These are phyloP conservation scores for Scaptomyza polygonia DNA, from an alignment of 2,888 invertebrate species.

Conservation along the genomic window DNA sequence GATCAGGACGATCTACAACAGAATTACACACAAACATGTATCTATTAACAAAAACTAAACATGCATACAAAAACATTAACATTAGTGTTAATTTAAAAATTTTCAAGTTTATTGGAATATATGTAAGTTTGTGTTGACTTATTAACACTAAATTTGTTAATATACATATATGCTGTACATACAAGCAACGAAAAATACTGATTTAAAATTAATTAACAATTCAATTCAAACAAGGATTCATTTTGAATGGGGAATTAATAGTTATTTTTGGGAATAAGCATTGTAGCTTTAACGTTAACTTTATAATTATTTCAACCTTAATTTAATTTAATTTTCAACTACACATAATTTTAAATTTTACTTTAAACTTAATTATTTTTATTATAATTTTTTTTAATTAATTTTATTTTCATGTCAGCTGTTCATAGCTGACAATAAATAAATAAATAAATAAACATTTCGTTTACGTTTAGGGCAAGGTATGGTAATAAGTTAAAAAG, in stretches of 20 bases:
- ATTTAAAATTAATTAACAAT: constrained; percentile 8
- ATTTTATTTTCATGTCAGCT: too few relatives aligned
- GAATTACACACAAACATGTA: constrained; percentile 3
- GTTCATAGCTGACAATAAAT: too few relatives aligned
- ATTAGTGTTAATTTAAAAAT: constrained; percentile 47
- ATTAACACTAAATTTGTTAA: constrained; percentile 15
- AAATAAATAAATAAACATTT: too few relatives aligned
- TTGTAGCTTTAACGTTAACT: too few relatives aligned
- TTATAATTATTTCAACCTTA: too few relatives aligned
- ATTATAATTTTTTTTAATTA: too few relatives aligned
- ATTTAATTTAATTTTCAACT: too few relatives aligned
- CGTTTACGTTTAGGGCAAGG: constrained; percentile 54
- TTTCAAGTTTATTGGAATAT: constrained; percentile 21
- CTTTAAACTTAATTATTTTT: too few relatives aligned
- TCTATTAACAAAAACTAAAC: background rate
- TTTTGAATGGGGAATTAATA: constrained; percentile 7
- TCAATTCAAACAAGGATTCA: background rate
- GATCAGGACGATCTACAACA: constrained; percentile 35
- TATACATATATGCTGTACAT: constrained; percentile 4
- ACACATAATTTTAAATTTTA: too few relatives aligned
- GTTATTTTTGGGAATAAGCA: too few relatives aligned
- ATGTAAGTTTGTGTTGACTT: constrained; percentile 23
- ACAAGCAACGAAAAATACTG: constrained; percentile 19
- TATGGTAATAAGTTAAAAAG: constrained; percentile 45
- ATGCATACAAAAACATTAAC: constrained; percentile 17